phyloP scores from a whole-genome alignment of 35 echinoderm and acorn worm genomes.

The Lytechinus pictus region DNA sequence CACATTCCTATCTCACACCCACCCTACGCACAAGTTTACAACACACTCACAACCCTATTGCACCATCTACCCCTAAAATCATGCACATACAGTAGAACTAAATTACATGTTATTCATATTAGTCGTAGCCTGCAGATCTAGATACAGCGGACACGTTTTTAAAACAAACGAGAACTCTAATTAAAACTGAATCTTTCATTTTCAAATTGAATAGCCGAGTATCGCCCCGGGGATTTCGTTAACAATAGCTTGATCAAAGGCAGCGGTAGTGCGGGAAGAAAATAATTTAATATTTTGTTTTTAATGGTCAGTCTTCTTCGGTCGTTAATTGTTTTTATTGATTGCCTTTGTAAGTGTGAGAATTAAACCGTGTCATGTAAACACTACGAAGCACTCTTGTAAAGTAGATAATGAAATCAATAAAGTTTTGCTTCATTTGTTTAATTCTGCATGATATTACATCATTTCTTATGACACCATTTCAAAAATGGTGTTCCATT shows the following conservation, averaged over 20 bases:
- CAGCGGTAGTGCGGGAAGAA: neutral
- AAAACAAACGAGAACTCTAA: neutral
- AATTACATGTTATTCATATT: no score
- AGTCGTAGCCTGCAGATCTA: neutral
- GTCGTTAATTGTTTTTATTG: constrained; percentile 13
- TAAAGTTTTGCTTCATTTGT: neutral
- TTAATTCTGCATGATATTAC: neutral
- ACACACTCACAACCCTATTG: no score
- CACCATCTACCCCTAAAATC: no score
- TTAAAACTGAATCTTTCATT: neutral
- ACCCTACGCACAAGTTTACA: no score
- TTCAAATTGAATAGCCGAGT: neutral
- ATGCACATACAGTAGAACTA: no score
- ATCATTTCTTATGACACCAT: neutral
- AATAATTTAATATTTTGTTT: neutral
- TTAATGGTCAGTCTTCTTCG: neutral
- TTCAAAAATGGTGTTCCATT: neutral
- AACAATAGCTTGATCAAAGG: neutral
- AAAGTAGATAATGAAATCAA: neutral
- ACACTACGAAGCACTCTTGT: neutral
- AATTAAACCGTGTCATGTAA: neutral
- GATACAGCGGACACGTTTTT: neutral
- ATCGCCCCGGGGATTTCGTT: neutral
- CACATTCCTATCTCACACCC: no score
- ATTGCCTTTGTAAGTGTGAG: neutral